Evolutionary conservation across 2,797 vertebrate genomes (phyloP).

Genomic region (Champsocephalus gunnari): DNA sequence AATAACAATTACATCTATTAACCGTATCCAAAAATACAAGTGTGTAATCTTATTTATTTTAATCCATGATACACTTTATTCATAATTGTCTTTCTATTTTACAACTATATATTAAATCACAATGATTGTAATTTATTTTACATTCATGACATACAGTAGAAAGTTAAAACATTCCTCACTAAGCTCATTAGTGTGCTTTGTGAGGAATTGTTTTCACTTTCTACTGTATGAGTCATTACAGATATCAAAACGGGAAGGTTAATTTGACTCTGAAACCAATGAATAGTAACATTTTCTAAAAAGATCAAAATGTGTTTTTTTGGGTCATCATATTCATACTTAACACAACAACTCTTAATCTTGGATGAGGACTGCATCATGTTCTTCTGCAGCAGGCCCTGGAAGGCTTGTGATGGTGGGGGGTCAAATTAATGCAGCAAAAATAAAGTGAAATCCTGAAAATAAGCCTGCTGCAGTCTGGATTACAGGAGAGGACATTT

Average conservation of each 20-base stretch:
- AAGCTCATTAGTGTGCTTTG: neutral
- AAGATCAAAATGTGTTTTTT: conserved; percentile 3
- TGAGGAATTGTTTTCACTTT: too few relatives aligned
- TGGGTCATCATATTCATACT: neutral
- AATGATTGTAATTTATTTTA: neutral
- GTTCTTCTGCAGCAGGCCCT: conserved; percentile 27
- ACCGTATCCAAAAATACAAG: neutral
- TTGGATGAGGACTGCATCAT: conserved; percentile 15
- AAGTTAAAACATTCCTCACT: neutral
- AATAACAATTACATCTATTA: neutral
- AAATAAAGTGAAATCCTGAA: conserved; percentile 28
- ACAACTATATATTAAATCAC: neutral
- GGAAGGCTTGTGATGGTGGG: conserved; percentile 4
- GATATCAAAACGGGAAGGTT: too few relatives aligned
- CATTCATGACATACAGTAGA: neutral
- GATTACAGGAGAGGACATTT: conserved; percentile 8
- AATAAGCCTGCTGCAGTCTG: conserved; percentile 24
- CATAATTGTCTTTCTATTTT: neutral
- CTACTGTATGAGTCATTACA: too few relatives aligned
- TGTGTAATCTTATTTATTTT: neutral
- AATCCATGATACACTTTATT: neutral
- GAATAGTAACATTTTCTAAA: neutral
- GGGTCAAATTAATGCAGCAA: conserved; percentile 40
- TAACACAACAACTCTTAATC: conserved; percentile 16
- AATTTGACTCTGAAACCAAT: neutral